These are phyloP conservation scores for Simalia tracyae DNA, from an alignment of 2,797 vertebrate genomes.

Conservation along the genomic window DNA sequence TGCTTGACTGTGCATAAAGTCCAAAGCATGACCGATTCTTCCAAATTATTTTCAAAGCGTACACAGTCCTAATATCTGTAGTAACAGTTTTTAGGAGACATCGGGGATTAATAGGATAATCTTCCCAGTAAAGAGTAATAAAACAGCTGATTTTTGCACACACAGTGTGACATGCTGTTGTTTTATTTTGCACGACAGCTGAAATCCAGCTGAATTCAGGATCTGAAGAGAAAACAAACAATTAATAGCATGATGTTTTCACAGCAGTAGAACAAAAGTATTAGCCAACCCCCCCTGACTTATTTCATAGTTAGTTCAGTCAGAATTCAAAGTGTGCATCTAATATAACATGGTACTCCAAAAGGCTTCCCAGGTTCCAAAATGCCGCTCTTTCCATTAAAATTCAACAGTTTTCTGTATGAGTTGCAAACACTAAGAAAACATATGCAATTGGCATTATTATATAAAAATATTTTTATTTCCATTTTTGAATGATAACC, in stretches of 20 bases:
- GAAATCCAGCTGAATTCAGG: neutral
- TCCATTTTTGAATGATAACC: neutral
- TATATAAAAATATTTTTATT: neutral
- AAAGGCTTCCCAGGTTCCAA: neutral
- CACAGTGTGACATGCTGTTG: neutral
- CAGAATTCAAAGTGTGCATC: no score
- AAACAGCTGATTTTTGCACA: neutral
- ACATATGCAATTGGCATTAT: neutral
- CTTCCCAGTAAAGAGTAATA: neutral
- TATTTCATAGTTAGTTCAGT: neutral
- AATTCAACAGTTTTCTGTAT: neutral
- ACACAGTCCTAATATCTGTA: neutral
- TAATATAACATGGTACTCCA: neutral
- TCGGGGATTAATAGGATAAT: neutral
- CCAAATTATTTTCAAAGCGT: neutral
- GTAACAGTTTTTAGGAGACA: neutral
- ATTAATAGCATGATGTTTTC: neutral
- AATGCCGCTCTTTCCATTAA: neutral
- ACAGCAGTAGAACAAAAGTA: neutral
- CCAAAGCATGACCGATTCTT: neutral
- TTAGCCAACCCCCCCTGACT: neutral
- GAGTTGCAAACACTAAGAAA: neutral
- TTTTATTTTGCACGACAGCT: constrained; percentile 25
- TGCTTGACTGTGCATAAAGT: neutral
- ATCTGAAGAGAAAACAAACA: constrained; percentile 11